Evolutionary conservation across 2,113 vertebrate genomes (phyloP), one percentile per base, ranked within the genome.

Genomic region (Camelus bactrianus): DNA sequence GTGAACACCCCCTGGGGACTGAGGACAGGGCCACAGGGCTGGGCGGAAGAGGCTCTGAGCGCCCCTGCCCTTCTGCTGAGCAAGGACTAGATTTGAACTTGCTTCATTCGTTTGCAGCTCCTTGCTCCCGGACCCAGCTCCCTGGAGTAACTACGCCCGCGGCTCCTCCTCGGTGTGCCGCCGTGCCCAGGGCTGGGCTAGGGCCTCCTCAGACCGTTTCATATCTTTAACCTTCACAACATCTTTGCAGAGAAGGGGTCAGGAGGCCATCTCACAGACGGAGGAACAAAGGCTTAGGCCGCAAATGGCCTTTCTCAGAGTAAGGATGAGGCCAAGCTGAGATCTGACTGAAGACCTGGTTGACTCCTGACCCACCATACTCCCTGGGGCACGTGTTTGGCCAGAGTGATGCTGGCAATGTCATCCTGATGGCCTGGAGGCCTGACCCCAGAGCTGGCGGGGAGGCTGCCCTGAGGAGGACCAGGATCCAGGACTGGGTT

Each of bases 61-160:
- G 24, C 8, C 16, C 48, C 56, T 17, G 20, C 10, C 60, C 42
- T 46, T 52, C 77, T 24, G 50, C n/a, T 32, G 50, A 56, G 56
- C 35, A 30, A 58, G 72, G 70, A 30, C 77, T 12, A 7, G 69
- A 35, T 26, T 56, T 28, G 1, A 0, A 9, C 6, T 1, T 30
- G 19, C 28, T 75, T 73, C 2, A 1, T 26, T 46, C 2, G 16
- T n/a, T 5, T 5, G 58, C 38, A 8, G 50, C 35, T 28, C n/a
- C 52, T 17, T 2, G 60, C 60, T 76, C 35, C 75, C 0, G 1
- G 58, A 28, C 30, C 42, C 46, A 5, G 19, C 6, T 42, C 48
- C 76, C 11, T 1, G 26, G 38, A 32, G 32, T 15, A 8, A 30
- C 48, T 17, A 0, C 13, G 26, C 26, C 28, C 26, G 0, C 0